Conservation (phyloP, 2,888 invertebrate species). For the Sphecodes monilicornis region DNA sequence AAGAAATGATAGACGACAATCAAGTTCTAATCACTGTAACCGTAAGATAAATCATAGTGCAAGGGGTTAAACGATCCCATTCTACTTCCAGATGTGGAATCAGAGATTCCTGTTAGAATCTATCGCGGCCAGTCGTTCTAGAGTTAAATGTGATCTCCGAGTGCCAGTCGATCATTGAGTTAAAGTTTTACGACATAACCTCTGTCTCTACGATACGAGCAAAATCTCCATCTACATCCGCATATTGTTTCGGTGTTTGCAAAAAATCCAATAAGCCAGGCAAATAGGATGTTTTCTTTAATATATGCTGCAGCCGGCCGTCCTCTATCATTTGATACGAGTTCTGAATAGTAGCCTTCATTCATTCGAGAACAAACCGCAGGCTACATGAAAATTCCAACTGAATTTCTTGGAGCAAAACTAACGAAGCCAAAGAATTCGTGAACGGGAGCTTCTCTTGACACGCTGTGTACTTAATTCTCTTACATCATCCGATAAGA, state of each 20-base stretch:
- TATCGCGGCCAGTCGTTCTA: background rate
- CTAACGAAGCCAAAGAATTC: background rate
- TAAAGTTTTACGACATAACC: background rate
- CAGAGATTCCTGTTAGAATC: background rate
- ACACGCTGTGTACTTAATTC: background rate
- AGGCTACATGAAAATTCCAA: background rate
- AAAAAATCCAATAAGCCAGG: constrained; percentile 7
- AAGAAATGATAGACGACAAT: too few relatives aligned
- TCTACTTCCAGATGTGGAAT: background rate
- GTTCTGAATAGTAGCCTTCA: background rate
- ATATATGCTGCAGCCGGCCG: background rate
- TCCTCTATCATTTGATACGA: constrained; percentile 12
- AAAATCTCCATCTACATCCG: background rate
- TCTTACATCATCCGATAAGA: constrained; percentile 15
- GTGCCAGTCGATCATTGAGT: background rate
- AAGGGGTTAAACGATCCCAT: too few relatives aligned
- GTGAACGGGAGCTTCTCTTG: background rate
- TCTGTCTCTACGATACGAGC: background rate
- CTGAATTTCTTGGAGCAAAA: background rate
- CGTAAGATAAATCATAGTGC: too few relatives aligned
- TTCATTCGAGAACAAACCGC: background rate
- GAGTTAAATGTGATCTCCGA: too few relatives aligned
- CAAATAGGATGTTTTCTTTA: constrained; percentile 16
- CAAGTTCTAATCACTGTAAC: too few relatives aligned
- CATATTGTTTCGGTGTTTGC: too few relatives aligned